Evolutionary conservation across 2,797 vertebrate genomes (phyloP), one percentile per base, ranked within the genome.

Genomic region (Eurystomus glaucurus): DNA sequence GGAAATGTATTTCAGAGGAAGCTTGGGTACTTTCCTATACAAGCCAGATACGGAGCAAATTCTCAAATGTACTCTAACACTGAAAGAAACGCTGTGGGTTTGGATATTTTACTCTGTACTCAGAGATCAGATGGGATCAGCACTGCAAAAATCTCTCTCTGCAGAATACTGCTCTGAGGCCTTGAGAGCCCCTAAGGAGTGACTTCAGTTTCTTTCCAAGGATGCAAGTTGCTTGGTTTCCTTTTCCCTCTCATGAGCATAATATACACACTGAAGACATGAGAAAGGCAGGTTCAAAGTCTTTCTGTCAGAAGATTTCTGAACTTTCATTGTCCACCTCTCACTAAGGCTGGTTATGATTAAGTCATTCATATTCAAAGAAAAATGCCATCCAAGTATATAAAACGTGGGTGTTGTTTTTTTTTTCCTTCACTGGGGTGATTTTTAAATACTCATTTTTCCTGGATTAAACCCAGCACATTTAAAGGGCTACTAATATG

Each of bases 321-420:
- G 55, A 93, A 91, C 84, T 97, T 95, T 85, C 88, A 87, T 82
- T 48, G 11, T 71, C 86, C 81, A 94, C 86, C 91, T 87, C 92
- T 94, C 74, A 83, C 46, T 70, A 88, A 57, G 33, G 64, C 45
- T 85, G 33, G 70, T 90, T 61, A 69, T 72, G 54, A 90, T 90
- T 95, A 77, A 93, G 77, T 92, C 87, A 93, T 77, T 79, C 80
- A 82, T 45, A 92, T 80, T 86, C 71, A 93, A 96, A 85, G 92
- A 93, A 93, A 95, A 96, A 96, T 95, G 81, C 75, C 86, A 91
- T 96, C 88, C 94, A 95, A 94, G 78, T 80, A 88, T 60, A 92
- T 93, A 85, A 96, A 93, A 96, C 48, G 66, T 76, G 28, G 39
- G 14, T 10, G 2, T 26, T 70, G 14, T 46, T 72, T 71, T 50